Base-by-base conservation (phyloP, 2,113 vertebrate genomes). In the Ibidorhyncha struthersii region DNA sequence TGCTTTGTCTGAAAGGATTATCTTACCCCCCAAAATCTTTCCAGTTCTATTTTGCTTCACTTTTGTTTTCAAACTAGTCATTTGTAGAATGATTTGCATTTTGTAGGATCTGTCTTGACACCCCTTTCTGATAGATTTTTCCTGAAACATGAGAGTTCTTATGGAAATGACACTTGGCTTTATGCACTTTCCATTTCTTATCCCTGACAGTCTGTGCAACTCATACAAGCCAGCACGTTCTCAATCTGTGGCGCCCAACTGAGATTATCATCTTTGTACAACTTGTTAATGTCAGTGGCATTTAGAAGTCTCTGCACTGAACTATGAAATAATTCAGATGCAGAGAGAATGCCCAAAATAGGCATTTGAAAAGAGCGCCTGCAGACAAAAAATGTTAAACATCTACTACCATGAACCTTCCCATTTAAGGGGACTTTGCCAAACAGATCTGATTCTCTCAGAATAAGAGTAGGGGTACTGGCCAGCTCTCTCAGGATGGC, bases 281-380 rank as follows among this genome's bases (percentile, higher is more conserved):
- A 93, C 78, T 86, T 97, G 95, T 95, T 97, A 95, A 95, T 93
- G 96, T 93, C 96, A 93, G 71, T 96, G 96, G 89, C 93, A 95
- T 97, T 96, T 96, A 94, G 85, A 92, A 95, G 41, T n/a, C 82
- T 90, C 79, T 86, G 67, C 67, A 71, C 50, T 81, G 92, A 96
- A 85, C 79, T 93, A 77, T 66, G 95, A 90, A 94, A 96, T 96
- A 97, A 96, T 92, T 97, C 92, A 97, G 67, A 73, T 43, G 63
- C 55, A 92, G 63, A 92, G 36, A 93, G 50, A 93, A 88, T 95
- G 76, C 67, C 36, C 74, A 30, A 70, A 96, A 95, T 50, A 94
- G 55, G 18, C 38, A 47, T 82, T 92, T 89, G 65, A 91, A 91
- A 93, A 69, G 55, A 94, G 23, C 0, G 21, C 61, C 61, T 76